Conservation (phyloP, 1,140 invertebrate genomes). For the Idris sp. region DNA sequence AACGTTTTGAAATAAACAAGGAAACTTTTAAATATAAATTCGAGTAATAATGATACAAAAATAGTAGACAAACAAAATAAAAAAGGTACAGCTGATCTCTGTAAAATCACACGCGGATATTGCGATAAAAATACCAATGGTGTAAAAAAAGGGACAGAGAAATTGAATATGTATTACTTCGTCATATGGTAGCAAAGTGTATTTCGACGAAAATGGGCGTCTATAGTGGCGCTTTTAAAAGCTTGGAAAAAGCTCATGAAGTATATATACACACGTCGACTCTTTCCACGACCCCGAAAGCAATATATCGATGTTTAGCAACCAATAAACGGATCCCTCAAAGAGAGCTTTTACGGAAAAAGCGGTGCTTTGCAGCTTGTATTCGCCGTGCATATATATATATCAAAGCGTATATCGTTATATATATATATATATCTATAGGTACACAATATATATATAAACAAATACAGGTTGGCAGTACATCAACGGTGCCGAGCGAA, state of each 20-base stretch:
- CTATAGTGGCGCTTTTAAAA: constrained; percentile 71
- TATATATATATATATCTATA: constrained; percentile 39
- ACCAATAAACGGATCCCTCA: constrained; percentile 78
- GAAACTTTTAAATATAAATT: too few species aligned
- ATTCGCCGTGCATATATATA: constrained; percentile 38
- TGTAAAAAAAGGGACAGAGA: constrained; percentile 40
- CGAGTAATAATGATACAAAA: too few species aligned
- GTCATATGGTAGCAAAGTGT: constrained; percentile 59
- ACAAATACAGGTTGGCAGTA: constrained; percentile 56
- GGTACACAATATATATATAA: too few species aligned
- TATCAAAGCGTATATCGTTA: constrained; percentile 31
- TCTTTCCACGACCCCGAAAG: constrained; percentile 73
- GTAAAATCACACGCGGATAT: constrained; percentile 26
- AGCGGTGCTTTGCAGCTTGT: constrained; percentile 69
- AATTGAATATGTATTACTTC: constrained; percentile 58
- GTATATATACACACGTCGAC: constrained; percentile 52
- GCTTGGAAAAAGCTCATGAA: constrained; percentile 65
- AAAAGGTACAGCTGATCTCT: too few species aligned
- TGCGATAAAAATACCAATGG: constrained; percentile 26
- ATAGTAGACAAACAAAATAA: too few species aligned
- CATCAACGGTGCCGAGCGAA: constrained; percentile 69
- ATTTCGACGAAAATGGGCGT: constrained; percentile 58
- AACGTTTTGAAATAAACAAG: too few species aligned
- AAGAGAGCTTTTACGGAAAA: constrained; percentile 77
- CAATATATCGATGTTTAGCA: constrained; percentile 79